A percentile compares a stretch with the other conserved stretches of the same genome.
phyloP scores from a whole-genome alignment of 1,140 invertebrate species.

The Drosophila pruinosa region DNA sequence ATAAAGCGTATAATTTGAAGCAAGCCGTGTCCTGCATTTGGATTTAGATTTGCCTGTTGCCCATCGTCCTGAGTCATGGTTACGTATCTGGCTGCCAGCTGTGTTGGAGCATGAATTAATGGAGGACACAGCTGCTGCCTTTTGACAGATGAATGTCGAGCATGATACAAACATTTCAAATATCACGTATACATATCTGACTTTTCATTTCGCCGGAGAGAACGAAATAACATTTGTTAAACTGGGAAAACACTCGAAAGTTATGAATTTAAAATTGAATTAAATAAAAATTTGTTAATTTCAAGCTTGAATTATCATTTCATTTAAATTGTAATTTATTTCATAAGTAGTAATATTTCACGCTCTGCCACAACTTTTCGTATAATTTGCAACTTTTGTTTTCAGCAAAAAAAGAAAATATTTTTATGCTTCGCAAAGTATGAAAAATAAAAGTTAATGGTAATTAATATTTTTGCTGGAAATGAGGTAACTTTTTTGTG shows the following conservation, averaged over 20 bases:
- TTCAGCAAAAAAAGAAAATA: background rate
- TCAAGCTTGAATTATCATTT: slow-evolving; percentile 16
- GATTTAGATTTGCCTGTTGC: slow-evolving; percentile 29
- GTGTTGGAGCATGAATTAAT: slow-evolving; percentile 31
- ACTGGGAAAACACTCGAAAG: background rate
- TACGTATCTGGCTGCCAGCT: background rate
- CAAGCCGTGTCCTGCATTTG: slow-evolving; percentile 45
- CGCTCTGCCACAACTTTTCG: slow-evolving; percentile 6
- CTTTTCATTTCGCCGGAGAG: background rate
- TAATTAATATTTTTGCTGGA: background rate
- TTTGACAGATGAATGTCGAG: slow-evolving; percentile 76
- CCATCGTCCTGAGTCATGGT: background rate
- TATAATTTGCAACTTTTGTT: slow-evolving; percentile 14
- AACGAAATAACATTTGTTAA: slow-evolving; percentile 1
- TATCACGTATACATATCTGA: slow-evolving; percentile 7
- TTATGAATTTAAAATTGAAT: slow-evolving; percentile 37
- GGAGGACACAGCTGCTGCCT: slow-evolving; percentile 60
- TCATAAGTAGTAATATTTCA: slow-evolving; percentile 8
- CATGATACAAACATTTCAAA: slow-evolving; percentile 70
- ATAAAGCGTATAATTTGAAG: slow-evolving; percentile 70
- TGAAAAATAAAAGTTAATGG: slow-evolving; percentile 7
- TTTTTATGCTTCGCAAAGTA: slow-evolving; percentile 9
- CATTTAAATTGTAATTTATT: slow-evolving; percentile 13
- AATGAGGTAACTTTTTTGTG: slow-evolving; percentile 7
- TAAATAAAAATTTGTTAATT: slow-evolving; percentile 9